Evolutionary conservation across 53 echinoderm and acorn worm genomes (phyloP).

Genomic region (Luidia sarsii): DNA sequence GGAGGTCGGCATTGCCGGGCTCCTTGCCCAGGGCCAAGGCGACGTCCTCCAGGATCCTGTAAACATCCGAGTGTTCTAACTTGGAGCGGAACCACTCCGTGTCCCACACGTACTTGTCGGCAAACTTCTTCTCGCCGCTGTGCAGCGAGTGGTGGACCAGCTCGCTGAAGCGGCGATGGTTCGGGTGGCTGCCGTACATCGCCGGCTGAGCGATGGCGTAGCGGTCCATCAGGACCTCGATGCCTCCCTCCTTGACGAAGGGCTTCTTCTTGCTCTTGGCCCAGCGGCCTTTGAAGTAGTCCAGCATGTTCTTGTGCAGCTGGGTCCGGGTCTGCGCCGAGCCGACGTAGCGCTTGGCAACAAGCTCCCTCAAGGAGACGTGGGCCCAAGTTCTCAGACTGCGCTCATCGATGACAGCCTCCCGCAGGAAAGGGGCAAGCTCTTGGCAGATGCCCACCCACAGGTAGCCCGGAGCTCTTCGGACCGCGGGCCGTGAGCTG

Average conservation of each 20-base stretch:
- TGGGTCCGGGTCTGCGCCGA: constrained; percentile 52
- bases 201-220: constrained; percentile 70
- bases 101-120: constrained; percentile 87
- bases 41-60: constrained; percentile 79
- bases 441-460: constrained; percentile 88
- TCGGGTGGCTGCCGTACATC: constrained; percentile 70
- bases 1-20: constrained; percentile 66
- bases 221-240: constrained; percentile 83
- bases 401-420: constrained; percentile 62
- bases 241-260: constrained; percentile 84
- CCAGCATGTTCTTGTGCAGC: constrained; percentile 76
- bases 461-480: constrained; percentile 78
- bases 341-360: constrained; percentile 68
- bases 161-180: constrained; percentile 77
- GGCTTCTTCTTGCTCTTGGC: constrained; percentile 91
- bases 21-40: constrained; percentile 56
- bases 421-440: constrained; percentile 70
- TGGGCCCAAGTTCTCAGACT: constrained; percentile 74
- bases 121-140: constrained; percentile 86
- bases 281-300: constrained; percentile 91
- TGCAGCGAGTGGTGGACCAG: constrained; percentile 84
- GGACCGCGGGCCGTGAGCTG: constrained; percentile 60
- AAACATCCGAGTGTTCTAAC: constrained; percentile 79
- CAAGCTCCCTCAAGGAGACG: constrained; percentile 72
- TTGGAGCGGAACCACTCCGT: constrained; percentile 80